phyloP scores from a whole-genome alignment of 2,113 vertebrate species.

The Hydrochoerus hydrochaeris region DNA sequence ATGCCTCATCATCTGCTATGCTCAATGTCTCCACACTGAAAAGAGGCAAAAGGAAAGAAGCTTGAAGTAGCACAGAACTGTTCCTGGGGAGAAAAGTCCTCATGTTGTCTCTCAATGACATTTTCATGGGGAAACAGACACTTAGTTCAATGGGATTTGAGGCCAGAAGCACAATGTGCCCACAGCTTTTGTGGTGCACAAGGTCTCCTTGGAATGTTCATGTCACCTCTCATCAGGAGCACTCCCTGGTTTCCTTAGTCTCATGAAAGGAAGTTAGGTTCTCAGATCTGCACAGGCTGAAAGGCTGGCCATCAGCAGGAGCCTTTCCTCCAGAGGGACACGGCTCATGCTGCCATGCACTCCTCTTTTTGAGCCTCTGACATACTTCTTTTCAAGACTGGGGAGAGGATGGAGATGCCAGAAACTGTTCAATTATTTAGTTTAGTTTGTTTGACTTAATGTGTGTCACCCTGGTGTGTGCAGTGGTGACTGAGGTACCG shows the following conservation, averaged over 20 bases:
- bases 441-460: too few relatives aligned
- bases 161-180: too few relatives aligned
- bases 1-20: background rate
- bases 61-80: background rate
- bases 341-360: rapidly evolving
- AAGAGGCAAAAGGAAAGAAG: background rate
- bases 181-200: background rate
- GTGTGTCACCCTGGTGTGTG: background rate
- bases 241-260: background rate
- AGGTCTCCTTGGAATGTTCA: background rate
- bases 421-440: rapidly evolving
- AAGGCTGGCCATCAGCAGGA: too few relatives aligned
- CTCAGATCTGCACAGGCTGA: background rate
- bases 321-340: too few relatives aligned
- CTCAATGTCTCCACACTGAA: background rate
- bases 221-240: background rate
- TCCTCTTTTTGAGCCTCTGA: background rate
- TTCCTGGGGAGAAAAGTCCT: background rate
- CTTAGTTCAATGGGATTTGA: too few relatives aligned
- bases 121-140: rapidly evolving
- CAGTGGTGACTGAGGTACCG: too few relatives aligned
- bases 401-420: too few relatives aligned
- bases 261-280: too few relatives aligned
- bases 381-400: too few relatives aligned
- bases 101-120: background rate